Evolutionary conservation across 2,888 invertebrate genomes (phyloP).

Genomic region (Tortricodes alternella): DNA sequence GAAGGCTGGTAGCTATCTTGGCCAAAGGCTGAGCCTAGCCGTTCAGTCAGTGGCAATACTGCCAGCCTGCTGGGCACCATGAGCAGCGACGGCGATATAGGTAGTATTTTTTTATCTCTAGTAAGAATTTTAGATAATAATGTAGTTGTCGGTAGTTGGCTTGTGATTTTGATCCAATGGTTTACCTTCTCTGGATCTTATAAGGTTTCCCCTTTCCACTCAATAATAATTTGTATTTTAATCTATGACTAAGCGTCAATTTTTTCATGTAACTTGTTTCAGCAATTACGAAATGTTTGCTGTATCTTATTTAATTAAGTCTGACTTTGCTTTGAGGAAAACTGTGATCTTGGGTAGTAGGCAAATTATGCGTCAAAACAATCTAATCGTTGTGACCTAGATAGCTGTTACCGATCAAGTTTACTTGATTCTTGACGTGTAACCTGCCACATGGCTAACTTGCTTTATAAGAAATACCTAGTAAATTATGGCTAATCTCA

Average conservation of each 20-base stretch:
- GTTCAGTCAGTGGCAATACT: too few relatives aligned
- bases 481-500: slow-evolving; percentile 6
- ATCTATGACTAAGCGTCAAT: slow-evolving; percentile 19
- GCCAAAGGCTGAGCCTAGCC: too few relatives aligned
- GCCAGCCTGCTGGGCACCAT: too few relatives aligned
- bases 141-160: not conserved
- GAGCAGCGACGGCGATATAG: not conserved
- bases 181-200: slow-evolving; percentile 52
- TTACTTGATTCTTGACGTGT: slow-evolving; percentile 29
- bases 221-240: slow-evolving; percentile 30
- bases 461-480: slow-evolving; percentile 13
- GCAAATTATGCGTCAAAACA: slow-evolving; percentile 14
- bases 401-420: slow-evolving; percentile 30
- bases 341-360: not conserved
- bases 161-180: slow-evolving; percentile 30
- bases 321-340: slow-evolving; percentile 1
- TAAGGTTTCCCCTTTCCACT: slow-evolving; percentile 64
- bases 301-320: not conserved
- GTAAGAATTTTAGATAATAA: not conserved
- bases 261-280: slow-evolving; percentile 14
- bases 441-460: slow-evolving; percentile 24
- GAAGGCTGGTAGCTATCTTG: too few relatives aligned
- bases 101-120: not conserved
- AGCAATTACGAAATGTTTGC: too few relatives aligned
- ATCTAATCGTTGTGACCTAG: slow-evolving; percentile 40